Conservation (phyloP, 2,113 vertebrate genomes). For the Epinephelus cyanopodus region DNA sequence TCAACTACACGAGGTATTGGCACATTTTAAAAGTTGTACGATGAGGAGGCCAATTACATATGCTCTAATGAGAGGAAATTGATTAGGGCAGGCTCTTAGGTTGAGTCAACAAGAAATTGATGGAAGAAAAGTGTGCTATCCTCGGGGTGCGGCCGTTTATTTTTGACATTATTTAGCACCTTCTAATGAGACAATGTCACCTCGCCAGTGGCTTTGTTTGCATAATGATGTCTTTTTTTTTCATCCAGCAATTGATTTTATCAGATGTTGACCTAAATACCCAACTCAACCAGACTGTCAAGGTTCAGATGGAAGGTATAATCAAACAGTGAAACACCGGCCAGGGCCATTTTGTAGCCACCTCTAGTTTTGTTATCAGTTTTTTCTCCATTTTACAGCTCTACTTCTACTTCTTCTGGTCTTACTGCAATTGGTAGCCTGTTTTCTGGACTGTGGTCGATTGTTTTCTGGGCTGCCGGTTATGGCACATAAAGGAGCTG, state of each 20-base stretch:
- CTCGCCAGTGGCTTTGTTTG: conserved; percentile 49
- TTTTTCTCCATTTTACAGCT: conserved; percentile 29
- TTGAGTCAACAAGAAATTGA: conserved; percentile 58
- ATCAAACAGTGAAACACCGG: conserved; percentile 10
- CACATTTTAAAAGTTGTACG: conserved; percentile 75
- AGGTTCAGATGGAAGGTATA: neutral
- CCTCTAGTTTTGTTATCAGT: neutral
- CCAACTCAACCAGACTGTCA: conserved; percentile 3
- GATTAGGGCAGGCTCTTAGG: conserved; percentile 53
- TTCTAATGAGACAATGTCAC: conserved; percentile 52
- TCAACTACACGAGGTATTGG: conserved; percentile 71
- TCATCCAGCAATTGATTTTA: conserved; percentile 30
- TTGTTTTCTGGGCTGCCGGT: conserved; percentile 46
- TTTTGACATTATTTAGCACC: conserved; percentile 47
- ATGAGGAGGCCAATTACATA: conserved; percentile 72
- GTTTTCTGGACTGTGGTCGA: conserved; percentile 37
- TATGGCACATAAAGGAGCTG: conserved; percentile 47
- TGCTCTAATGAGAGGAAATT: conserved; percentile 72
- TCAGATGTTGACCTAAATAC: conserved; percentile 19
- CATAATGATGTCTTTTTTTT: conserved; percentile 17
- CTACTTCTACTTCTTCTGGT: neutral
- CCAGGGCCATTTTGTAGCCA: neutral
- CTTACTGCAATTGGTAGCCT: conserved; percentile 4
- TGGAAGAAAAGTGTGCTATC: conserved; percentile 46
- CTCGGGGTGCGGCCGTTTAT: conserved; percentile 27